Evolutionary conservation across 2,888 invertebrate genomes (phyloP), one percentile per base, ranked within the genome.

Genomic region (Macaria liturata): DNA sequence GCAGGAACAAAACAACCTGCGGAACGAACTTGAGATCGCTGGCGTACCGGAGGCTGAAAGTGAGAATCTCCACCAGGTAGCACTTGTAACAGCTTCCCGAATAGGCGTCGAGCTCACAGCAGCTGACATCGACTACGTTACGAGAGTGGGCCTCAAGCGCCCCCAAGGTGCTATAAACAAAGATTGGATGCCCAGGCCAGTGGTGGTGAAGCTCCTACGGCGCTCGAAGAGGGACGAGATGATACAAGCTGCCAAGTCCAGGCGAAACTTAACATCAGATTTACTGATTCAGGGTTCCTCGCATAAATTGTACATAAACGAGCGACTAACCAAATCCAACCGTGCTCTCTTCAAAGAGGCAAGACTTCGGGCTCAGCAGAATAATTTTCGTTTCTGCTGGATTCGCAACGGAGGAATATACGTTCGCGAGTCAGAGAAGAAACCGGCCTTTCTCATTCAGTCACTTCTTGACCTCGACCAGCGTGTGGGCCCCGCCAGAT

Each of bases 341-440:
- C 48, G 48, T 7, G 30, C n/a, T 9, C 37, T 47, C 1, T 47
- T 34, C 9, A 47, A 37, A 37, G 47, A 47, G 9, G 47, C 37
- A 4, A 37, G 48, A 30, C 6, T 3, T 3, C 48, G 48, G 6
- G 37, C 48, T 3, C 5, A 39, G 7, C 48, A 39, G 4, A 37
- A 48, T 39, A 48, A 48, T n/a, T 48, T 48, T 48, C 48, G 48
- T 8, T 48, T 30, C 39, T 48, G 48, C 39, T 48, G 48, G 48
- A 8, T 39, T 4, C 9, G 39, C 40, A 46, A 9, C 8, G 9
- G 43, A 56, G 40, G 34, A 4, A 39, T 48, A 4, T 48, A 39
- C 8, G 39, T 48, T 5, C 39, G 48, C 1, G 20, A 48, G 5
- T 48, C 48, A 3, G 48, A 48, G 7, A 37, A 48, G 30, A 48